These are phyloP conservation scores for Drosophila melanogaster DNA, from an alignment of 1,140 invertebrate genomes.

Conservation along the genomic window Release_6_plus_ISO1_MT NC_004354.4:14687001-14687500, in stretches of 20 bases:
- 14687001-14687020: conserved; percentile 64
- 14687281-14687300: conserved; percentile 27
- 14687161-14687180: conserved; percentile 10
- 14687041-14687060: conserved; percentile 83
- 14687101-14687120: conserved; percentile 22
- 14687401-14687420: conserved; percentile 77
- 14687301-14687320: not conserved
- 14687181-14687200: conserved; percentile 1
- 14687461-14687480: conserved; percentile 55
- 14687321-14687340: conserved; percentile 26
- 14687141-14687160: conserved; percentile 75
- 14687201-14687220: conserved; percentile 36
- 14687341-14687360: conserved; percentile 34
- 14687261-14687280: conserved; percentile 48
- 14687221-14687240: not conserved
- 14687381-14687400: conserved; percentile 77
- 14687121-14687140: conserved; percentile 77
- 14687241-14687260: conserved; percentile 7
- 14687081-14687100: conserved; percentile 27
- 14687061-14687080: conserved; percentile 56
- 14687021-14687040: conserved; percentile 73
- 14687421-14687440: conserved; percentile 53
- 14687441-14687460: conserved; percentile 2
- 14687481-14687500: conserved; percentile 4
- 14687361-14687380: conserved; percentile 63